Evolutionary conservation across 2,888 invertebrate species (phyloP), one percentile per base, ranked within the genome.

Genomic region (Phymatocera aterrima): DNA sequence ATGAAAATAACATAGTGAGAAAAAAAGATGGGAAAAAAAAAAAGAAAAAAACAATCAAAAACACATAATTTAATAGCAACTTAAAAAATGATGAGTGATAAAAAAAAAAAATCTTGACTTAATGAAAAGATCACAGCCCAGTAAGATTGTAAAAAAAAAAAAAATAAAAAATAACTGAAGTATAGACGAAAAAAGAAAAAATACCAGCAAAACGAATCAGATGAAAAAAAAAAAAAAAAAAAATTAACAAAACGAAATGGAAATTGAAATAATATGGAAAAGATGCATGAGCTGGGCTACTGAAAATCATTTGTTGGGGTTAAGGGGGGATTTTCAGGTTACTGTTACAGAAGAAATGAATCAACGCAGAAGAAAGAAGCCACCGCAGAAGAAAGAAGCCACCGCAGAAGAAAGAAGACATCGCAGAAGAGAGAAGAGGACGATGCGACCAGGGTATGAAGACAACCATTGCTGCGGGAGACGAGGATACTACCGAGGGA

Each of bases 401-500:
- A 34, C 21, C 34, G 64, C 34, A 46, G 64, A 46, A 77, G 64
- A 64, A 24, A 37, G 75, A 75, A 40, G 75, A 70, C 40, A 18
- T 12, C 40, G 64, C 51, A 57, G 61, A n/a, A n/a, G n/a, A 70
- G 75, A 65, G 68, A 77, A 37, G 64, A 37, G 57, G 61, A 61
- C 12, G 61, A 61, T 15, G 61, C 3, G 18, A 15, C 18, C 37
- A n/a, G 12, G 61, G 61, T 6, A 60, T 10, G 60, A 60, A n/a
- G 60, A 60, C 15, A 15, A 28, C 65, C 74, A 79, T 81, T 78
- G 51, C 74, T 6, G 5, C 24, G 57, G 28, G 15, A 24, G 60
- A 60, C 24, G 60, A 65, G 77, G 79, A 79, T 79, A 74, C 3
- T 79, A 78, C 77, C 77, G 81, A 82, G 83, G 84, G 82, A 79